These are phyloP conservation scores for Glossophaga mutica DNA, from an alignment of 2,797 vertebrate genomes.

Conservation along the genomic window DNA sequence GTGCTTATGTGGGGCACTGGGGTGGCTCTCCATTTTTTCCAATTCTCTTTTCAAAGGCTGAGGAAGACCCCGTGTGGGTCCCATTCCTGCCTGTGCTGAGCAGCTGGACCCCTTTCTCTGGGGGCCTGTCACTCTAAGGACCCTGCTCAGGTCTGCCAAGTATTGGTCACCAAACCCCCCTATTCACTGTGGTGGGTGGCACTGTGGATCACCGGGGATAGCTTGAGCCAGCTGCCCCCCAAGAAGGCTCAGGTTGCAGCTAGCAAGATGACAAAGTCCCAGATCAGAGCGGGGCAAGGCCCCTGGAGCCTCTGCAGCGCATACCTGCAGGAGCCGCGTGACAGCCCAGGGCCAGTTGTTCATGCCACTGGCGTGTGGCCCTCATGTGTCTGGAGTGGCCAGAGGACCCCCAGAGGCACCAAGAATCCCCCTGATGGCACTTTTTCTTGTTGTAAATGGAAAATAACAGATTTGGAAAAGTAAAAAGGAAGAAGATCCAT, in stretches of 20 bases:
- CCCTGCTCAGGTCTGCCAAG: not conserved
- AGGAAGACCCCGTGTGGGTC: not conserved
- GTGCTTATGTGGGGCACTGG: not conserved
- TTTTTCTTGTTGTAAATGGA: not conserved
- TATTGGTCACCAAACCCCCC: too few relatives aligned
- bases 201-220: not conserved
- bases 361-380: not conserved
- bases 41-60: not conserved
- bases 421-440: too few relatives aligned
- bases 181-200: not conserved
- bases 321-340: rapidly evolving
- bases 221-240: not conserved
- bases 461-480: not conserved
- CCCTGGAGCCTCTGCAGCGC: not conserved
- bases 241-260: not conserved
- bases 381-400: not conserved
- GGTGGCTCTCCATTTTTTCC: not conserved
- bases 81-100: not conserved
- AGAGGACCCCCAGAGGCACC: not conserved
- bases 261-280: not conserved
- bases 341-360: rapidly evolving
- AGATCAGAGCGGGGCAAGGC: not conserved
- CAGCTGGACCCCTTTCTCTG: not conserved
- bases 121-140: not conserved
- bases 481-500: not conserved